phyloP scores from a whole-genome alignment of 2,797 vertebrate species.

The Enteromius mattozi region DNA sequence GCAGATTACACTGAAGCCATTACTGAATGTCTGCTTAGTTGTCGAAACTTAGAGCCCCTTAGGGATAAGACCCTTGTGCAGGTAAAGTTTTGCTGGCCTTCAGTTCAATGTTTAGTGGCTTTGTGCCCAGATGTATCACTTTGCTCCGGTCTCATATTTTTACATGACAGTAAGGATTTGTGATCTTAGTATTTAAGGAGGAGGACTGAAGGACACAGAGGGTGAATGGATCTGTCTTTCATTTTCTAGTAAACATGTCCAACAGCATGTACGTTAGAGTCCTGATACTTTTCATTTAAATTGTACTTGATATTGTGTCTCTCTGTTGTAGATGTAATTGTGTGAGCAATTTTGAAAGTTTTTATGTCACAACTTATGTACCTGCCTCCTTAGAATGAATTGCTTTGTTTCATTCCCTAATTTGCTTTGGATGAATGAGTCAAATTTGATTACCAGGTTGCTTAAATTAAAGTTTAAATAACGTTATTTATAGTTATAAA shows the following conservation, averaged over 20 bases:
- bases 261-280: conserved; percentile 1
- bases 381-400: neutral
- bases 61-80: conserved; percentile 65
- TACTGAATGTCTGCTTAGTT: conserved; percentile 79
- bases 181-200: conserved; percentile 36
- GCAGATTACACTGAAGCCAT: conserved; percentile 56
- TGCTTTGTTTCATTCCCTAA: neutral
- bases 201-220: conserved; percentile 39
- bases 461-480: neutral
- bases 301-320: neutral
- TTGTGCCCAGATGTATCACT: conserved; percentile 54
- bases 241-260: conserved; percentile 11
- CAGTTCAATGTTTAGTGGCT: conserved; percentile 72
- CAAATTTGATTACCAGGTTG: neutral
- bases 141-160: conserved; percentile 48
- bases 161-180: conserved; percentile 34
- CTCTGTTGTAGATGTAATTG: conserved; percentile 1
- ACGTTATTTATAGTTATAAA: neutral
- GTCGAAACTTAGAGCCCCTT: conserved; percentile 67
- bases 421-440: neutral
- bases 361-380: neutral
- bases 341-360: neutral
- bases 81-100: conserved; percentile 71
- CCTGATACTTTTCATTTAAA: neutral
- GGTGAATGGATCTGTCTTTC: conserved; percentile 2